Evolutionary conservation across 2,797 vertebrate genomes (phyloP).

Genomic region (Chloroceryle amazona): DNA sequence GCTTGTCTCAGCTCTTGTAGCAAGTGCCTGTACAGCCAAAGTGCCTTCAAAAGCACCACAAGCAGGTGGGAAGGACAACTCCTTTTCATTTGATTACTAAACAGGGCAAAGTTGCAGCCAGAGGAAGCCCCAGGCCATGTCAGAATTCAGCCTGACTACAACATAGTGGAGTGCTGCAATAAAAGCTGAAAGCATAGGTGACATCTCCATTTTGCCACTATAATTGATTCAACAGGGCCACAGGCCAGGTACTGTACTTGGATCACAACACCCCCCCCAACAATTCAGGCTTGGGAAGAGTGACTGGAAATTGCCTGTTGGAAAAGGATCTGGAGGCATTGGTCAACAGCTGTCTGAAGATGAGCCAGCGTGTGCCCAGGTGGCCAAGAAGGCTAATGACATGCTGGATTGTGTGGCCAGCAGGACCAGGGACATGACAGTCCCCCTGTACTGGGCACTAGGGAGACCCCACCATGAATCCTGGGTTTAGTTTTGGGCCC

Average conservation of each 20-base stretch:
- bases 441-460: too few species aligned
- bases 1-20: neutral
- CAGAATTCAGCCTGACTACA: neutral
- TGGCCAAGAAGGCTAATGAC: neutral
- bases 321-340: neutral
- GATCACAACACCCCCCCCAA: too few species aligned
- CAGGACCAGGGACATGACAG: too few species aligned
- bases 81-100: neutral
- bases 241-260: too few species aligned
- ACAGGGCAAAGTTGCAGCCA: neutral
- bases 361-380: neutral
- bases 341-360: neutral
- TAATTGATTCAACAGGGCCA: too few species aligned
- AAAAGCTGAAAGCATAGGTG: neutral
- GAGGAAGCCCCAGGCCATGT: neutral
- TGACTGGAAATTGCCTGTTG: too few species aligned
- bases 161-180: neutral
- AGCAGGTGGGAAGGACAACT: neutral
- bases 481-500: too few species aligned
- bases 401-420: too few species aligned
- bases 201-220: neutral
- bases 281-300: too few species aligned
- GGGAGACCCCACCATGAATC: too few species aligned
- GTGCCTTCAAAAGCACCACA: neutral
- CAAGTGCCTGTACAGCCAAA: neutral